Evolutionary conservation across 2,888 invertebrate species (phyloP), one percentile per base, ranked within the genome.

Genomic region (Brachypalpus laphriformis): DNA sequence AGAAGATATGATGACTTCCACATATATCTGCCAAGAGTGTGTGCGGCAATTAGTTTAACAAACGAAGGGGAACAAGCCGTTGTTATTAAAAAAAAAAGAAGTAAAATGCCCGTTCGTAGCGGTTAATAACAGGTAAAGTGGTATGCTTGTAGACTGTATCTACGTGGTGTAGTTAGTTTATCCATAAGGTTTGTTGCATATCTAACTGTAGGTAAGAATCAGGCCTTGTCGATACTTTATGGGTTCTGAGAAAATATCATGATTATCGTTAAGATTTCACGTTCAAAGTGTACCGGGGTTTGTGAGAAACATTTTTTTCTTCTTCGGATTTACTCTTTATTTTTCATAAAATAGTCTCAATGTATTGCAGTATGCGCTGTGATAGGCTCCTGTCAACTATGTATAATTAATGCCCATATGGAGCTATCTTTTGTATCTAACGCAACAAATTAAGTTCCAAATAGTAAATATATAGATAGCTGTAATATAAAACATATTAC

Each of bases 41-140:
- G 49, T 82, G 68, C 51, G 49, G 74, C 51, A 83, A 83, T 83
- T 83, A 83, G 71, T 80, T 83, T 70, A 75, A 25, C 74, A 80
- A 78, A 65, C 83, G 83, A 83, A 80, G 83, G 80, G 80, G 80
- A 83, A 83, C 83, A 83, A 74, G 54, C 65, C 11, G 47, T 42
- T 42, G 66, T 61, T 56, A 61, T 11, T 40, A 34, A 42, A 57
- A 25, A 34, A 34, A 80, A 28, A 47, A 54, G 75, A 54, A 81
- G 42, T 63, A 72, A 65, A 66, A 71, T 40, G 42, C 28, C 31
- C 49, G 56, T 66, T 71, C 37, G 51, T 28, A 54, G 78, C 66
- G 40, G 59, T 74, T 72, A 82, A 61, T 82, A 82, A 59, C 68
- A 61, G 68, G 63, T 56, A 37, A 63, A 74, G 61, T 72, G 72